A percentile compares a stretch with the other conserved stretches of the same genome.
Conservation (phyloP, 1,140 invertebrate species). For the Leptinotarsa undecemlineata region DNA sequence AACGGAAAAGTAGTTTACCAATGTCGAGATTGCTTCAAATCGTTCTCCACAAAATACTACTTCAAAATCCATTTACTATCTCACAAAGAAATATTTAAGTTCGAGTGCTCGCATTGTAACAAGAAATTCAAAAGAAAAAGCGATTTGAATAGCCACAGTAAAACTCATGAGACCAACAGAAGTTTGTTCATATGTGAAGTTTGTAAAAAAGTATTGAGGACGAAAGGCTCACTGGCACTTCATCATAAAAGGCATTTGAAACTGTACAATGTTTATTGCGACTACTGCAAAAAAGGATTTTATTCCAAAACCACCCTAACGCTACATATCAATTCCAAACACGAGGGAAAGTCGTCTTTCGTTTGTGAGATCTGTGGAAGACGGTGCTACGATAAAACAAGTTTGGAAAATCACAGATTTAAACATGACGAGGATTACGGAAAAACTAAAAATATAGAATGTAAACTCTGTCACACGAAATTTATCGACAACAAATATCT, state of each 20-base stretch:
- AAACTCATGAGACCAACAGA: conserved; percentile 30
- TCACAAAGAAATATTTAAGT: conserved; percentile 14
- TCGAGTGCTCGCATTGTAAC: conserved; percentile 36
- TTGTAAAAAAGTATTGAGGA: conserved; percentile 65
- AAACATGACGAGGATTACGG: conserved; percentile 55
- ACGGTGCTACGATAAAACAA: conserved; percentile 42
- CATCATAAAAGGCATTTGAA: conserved; percentile 66
- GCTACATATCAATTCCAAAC: conserved; percentile 41
- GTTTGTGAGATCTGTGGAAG: conserved; percentile 46
- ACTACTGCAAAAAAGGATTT: conserved; percentile 45
- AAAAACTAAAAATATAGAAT: conserved; percentile 61
- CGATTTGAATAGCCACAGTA: conserved; percentile 36
- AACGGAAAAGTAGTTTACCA: conserved; percentile 28
- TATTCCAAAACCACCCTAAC: conserved; percentile 32
- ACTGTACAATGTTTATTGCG: conserved; percentile 50
- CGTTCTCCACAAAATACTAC: conserved; percentile 33
- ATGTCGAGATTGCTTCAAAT: conserved; percentile 32
- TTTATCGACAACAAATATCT: conserved; percentile 59
- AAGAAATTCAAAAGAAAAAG: conserved; percentile 46
- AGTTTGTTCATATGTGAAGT: conserved; percentile 47
- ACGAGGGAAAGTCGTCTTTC: conserved; percentile 43
- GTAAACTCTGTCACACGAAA: conserved; percentile 63
- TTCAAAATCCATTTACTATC: conserved; percentile 34
- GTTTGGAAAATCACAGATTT: conserved; percentile 46
- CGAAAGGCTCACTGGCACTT: conserved; percentile 66